Base-by-base conservation (phyloP, 2,888 invertebrate genomes). In the Acanthosoma haemorrhoidale region DNA sequence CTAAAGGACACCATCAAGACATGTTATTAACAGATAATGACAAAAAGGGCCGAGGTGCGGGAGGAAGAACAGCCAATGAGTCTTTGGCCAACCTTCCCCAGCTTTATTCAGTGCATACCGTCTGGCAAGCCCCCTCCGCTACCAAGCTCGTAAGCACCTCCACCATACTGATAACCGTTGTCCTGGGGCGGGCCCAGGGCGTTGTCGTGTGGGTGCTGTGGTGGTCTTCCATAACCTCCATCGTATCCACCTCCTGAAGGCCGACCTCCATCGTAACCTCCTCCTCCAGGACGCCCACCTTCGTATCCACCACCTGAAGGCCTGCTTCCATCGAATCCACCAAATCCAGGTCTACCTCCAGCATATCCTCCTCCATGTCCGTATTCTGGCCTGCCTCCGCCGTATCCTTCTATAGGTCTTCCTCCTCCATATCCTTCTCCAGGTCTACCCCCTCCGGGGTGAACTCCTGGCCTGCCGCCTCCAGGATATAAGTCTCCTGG, bases 1-100 rank as follows among this genome's bases (percentile, higher is more conserved):
- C 91, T 87, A 77, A 0, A 78, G 78, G 21, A 68, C 18, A 70
- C 21, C n/a, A n/a, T n/a, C n/a, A 68, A 39, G 38, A 69, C 8
- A 69, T 21, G 29, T 60, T 60, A 60, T 11, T 34, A 60, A 21
- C 29, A 25, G 51, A 21, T 25, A 51, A 51, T 25, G 2, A 43
- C 21, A 6, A 51, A n/a, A n/a, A 25, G 25, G 51, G 51, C 51
- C 25, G 51, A 21, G 13, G 51, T 51, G 51, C 51, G 29, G n/a
- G 51, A 64, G 39, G 43, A 64, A 43, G 43, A 15, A 29, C 21
- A 11, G 9, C 64, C 39, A 64, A 41, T 21, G 25, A 18, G 32
- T 4, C 15, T 64, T 64, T 64, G 64, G 32, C 15, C 38, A 25
- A 16, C 21, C 64, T 64, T 64, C 15, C 15, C 32, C 8, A 18